phyloP scores from a whole-genome alignment of 2,113 vertebrate species.

The Azemiops feae region DNA sequence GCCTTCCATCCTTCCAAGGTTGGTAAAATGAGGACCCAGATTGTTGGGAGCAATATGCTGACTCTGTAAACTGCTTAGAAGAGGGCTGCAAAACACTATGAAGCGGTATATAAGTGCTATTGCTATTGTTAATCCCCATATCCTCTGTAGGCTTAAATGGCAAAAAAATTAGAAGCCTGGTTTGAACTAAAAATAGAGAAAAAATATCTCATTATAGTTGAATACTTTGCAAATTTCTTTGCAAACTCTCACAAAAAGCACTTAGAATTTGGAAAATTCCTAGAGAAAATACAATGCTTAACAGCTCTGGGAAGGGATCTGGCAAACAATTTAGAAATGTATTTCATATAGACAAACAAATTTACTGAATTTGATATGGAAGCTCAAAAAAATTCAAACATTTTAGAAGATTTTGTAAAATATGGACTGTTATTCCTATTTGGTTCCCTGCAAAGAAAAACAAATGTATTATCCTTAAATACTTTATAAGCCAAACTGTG shows the following conservation, averaged over 20 bases:
- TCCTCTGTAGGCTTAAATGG: background rate
- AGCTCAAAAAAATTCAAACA: background rate
- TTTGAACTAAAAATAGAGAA: slow-evolving; percentile 12
- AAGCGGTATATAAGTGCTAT: background rate
- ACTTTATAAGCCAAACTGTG: background rate
- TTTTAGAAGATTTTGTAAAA: background rate
- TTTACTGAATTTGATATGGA: background rate
- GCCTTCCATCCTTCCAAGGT: background rate
- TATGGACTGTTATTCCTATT: slow-evolving; percentile 12
- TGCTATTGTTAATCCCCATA: slow-evolving; percentile 1
- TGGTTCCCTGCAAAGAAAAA: slow-evolving; percentile 11
- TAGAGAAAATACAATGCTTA: background rate
- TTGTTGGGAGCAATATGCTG: background rate
- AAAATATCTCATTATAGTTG: background rate
- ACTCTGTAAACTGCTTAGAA: background rate
- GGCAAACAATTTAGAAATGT: background rate
- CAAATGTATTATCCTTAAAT: background rate
- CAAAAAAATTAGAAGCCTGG: background rate
- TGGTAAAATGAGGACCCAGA: background rate
- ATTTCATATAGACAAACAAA: slow-evolving; percentile 5
- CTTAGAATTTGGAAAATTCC: background rate
- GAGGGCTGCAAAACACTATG: background rate
- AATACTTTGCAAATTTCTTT: background rate
- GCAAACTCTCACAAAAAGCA: background rate
- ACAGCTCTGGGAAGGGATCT: background rate